Evolutionary conservation across 2,888 invertebrate genomes (phyloP).

Genomic region (Apotomis capreana): DNA sequence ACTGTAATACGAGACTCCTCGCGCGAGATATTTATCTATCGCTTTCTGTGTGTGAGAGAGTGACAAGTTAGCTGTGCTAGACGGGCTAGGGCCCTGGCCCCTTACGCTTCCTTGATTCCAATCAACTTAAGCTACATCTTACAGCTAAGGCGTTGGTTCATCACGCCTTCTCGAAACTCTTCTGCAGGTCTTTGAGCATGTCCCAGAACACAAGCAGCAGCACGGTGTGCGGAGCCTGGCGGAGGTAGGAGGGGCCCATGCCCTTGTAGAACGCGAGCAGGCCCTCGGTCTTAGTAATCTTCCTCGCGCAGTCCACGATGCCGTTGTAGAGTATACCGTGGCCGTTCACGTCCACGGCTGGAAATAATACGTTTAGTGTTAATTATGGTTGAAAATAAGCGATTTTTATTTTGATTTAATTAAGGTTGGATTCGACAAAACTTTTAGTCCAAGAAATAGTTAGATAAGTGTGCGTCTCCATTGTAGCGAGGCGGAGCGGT

Average conservation of each 20-base stretch:
- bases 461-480: too few relatives aligned
- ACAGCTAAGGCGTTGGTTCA: neutral
- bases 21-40: too few relatives aligned
- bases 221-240: slow-evolving; percentile 96
- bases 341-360: slow-evolving; percentile 86
- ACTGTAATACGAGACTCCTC: too few relatives aligned
- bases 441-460: too few relatives aligned
- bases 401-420: too few relatives aligned
- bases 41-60: too few relatives aligned
- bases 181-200: slow-evolving; percentile 82
- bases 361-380: slow-evolving; percentile 41
- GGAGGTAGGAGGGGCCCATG: slow-evolving; percentile 93
- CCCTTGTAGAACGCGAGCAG: slow-evolving; percentile 95
- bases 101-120: neutral
- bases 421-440: too few relatives aligned
- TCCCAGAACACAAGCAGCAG: slow-evolving; percentile 95
- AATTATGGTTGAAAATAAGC: too few relatives aligned
- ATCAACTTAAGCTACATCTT: neutral
- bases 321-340: slow-evolving; percentile 88
- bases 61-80: too few relatives aligned
- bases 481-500: too few relatives aligned
- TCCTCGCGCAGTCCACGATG: slow-evolving; percentile 89
- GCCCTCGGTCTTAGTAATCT: slow-evolving; percentile 90
- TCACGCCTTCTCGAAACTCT: slow-evolving; percentile 52
- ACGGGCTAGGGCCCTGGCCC: too few relatives aligned